Percentiles rank a stretch among this genome's conserved stretches.
These are phyloP conservation scores for Ptilodon capucinus DNA, from an alignment of 2,888 invertebrate genomes.

Conservation along the genomic window DNA sequence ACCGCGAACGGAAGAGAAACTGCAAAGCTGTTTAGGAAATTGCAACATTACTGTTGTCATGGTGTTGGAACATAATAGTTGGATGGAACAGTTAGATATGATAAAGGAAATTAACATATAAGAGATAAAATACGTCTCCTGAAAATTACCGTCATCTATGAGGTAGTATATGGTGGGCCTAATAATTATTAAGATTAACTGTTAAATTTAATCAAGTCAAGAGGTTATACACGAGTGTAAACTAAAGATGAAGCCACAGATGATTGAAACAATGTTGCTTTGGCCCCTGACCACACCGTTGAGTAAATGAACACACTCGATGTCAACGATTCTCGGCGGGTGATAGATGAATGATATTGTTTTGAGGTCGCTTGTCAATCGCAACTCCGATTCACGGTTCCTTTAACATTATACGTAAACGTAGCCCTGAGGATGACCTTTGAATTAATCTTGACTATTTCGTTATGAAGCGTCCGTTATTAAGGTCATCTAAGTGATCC, in stretches of 20 bases:
- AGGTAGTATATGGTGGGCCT: too few species aligned
- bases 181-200: too few species aligned
- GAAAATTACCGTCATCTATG: too few species aligned
- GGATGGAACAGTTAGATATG: too few species aligned
- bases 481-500: not conserved
- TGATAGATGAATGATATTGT: conserved; percentile 17
- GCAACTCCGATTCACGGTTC: conserved; percentile 1
- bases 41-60: conserved; percentile 1
- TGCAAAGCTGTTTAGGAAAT: conserved; percentile 2
- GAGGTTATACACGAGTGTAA: too few species aligned
- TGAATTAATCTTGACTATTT: not conserved
- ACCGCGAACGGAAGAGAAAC: conserved; percentile 4
- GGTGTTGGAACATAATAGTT: not conserved
- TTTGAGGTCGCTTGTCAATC: conserved; percentile 15
- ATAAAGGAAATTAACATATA: too few species aligned
- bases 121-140: too few species aligned
- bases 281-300: conserved; percentile 8
- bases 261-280: not conserved
- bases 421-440: not conserved
- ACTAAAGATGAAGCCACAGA: not conserved
- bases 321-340: conserved; percentile 1
- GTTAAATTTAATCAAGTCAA: too few species aligned
- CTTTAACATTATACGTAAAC: conserved; percentile 2
- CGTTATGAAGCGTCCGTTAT: not conserved
- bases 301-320: conserved; percentile 10